A percentile compares a stretch with the other conserved stretches of the same genome.
Evolutionary conservation across 2,888 invertebrate species (phyloP).

Genomic region (Calliphora vomitoria): DNA sequence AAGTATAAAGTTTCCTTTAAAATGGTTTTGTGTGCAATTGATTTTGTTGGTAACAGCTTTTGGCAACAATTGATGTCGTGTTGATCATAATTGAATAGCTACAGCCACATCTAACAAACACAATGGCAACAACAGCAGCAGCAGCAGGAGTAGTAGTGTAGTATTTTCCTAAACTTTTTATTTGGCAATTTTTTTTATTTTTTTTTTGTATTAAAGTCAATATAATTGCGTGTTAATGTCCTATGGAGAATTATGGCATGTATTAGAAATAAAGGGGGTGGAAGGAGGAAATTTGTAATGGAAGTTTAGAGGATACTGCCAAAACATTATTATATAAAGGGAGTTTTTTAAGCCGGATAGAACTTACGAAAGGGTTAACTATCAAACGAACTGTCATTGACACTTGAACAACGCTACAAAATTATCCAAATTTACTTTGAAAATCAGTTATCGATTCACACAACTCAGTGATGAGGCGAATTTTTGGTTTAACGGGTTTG

Average conservation of each 20-base stretch:
- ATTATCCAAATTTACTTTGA: too few species aligned
- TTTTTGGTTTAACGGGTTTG: too few species aligned
- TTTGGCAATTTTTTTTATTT: conserved; percentile 33
- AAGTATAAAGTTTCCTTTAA: conserved; percentile 58
- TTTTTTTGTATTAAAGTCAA: conserved; percentile 21
- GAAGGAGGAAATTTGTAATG: not conserved
- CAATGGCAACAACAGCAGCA: conserved; percentile 42
- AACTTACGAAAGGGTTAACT: too few species aligned
- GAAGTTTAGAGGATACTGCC: not conserved
- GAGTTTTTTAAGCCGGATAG: too few species aligned
- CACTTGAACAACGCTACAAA: too few species aligned
- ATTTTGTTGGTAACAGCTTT: conserved; percentile 68
- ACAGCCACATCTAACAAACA: conserved; percentile 29
- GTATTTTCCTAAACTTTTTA: conserved; percentile 32
- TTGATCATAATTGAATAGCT: conserved; percentile 64
- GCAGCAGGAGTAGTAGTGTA: too few species aligned
- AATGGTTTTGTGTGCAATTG: conserved; percentile 46
- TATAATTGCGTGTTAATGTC: conserved; percentile 72
- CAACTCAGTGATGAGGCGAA: too few species aligned
- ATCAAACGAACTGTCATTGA: too few species aligned
- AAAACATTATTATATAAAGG: too few species aligned
- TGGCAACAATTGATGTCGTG: conserved; percentile 72
- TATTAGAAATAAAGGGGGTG: conserved; percentile 34
- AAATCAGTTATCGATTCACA: too few species aligned
- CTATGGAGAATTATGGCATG: conserved; percentile 58